Evolutionary conservation across 2,888 invertebrate species (phyloP), one percentile per base, ranked within the genome.

Genomic region (Norana najaformis): DNA sequence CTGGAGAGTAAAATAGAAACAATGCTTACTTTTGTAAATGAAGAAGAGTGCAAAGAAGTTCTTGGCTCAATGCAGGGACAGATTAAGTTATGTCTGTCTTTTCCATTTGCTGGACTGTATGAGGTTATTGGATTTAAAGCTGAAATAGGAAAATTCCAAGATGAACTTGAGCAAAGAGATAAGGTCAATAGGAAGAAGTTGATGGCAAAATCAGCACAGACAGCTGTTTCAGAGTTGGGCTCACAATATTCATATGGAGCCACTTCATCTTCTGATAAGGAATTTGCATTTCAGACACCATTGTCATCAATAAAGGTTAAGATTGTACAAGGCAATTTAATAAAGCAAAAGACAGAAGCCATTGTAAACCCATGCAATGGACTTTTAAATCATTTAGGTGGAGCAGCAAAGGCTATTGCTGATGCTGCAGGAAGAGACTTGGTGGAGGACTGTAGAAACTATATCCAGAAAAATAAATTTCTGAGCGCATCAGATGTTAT

Each of bases 321-420:
- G 36, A 37, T 90, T 47, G 37, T 34, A 36, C 20, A 38, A 36
- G 89, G 85, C 16, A 36, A 90, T 39, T 35, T 90, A n/a, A 69
- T 82, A 18, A 83, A 89, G 39, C 90, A 90, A 88, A 39, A 88
- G n/a, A 69, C 88, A 23, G 90, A 90, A 13, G 88, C 88, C 41
- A 90, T 90, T n/a, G 90, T 90, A 23, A 90, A 90, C 53, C 89
- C 90, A 30, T 38, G 89, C n/a, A 90, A 90, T 83, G 16, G 30
- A 23, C 36, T 35, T 16, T 38, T 90, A n/a, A 36, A 23, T 8
- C 85, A 83, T 90, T 41, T 14, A 1, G 83, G 89, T 39, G 89
- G 89, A n/a, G 82, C 88, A 23, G 39, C 90, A n/a, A 82, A 53
- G 88, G 88, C 90, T 20, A 91, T 91, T n/a, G 90, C 90, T 34